Base-by-base conservation (phyloP, 2,888 invertebrate genomes). In the Dusona sp. region DNA sequence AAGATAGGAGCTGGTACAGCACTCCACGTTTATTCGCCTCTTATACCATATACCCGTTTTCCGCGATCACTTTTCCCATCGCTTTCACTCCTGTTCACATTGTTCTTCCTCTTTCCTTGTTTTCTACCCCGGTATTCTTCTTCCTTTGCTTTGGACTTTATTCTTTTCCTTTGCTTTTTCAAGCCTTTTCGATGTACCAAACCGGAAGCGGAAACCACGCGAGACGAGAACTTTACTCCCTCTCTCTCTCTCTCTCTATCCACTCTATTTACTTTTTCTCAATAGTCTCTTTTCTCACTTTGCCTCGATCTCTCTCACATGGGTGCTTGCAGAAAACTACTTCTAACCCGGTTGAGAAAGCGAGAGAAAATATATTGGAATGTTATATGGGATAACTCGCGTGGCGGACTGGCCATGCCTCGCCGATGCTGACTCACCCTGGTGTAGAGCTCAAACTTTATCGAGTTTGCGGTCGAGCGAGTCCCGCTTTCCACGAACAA, bases 381-480 rank as follows among this genome's bases (percentile, higher is more conserved):
- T 54, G 42, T 38, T 77, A 48, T 72, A 83, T 72, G 70, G 65
- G 72, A 77, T 77, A 77, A 79, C 65, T 86, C 72, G 86, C 77
- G 77, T 80, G 72, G 83, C 54, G 77, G 85, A 83, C 85, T 82
- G 54, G 79, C 83, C 83, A 45, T 83, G 70, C 42, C 75, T 84
- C 80, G 65, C 82, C 86, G 74, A 84, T 82, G 81, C 84, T 85
- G 88, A 86, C 88, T 67, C 70, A 42, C 72, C 38, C 65, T 73
- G 87, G 88, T 89, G 88, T 86, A 88, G 87, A 88, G 89, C 90
- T 90, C 88, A 91, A 93, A 93, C 91, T 93, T 93, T 92, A 93
- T 93, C 92, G 93, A 93, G 92, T 93, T 93, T 93, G 93, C 89
- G 92, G 92, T 90, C 91, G 90, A 91, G 87, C 90, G 90, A 92